Conservation (phyloP, 2,113 vertebrate species). For the Perognathus longimembris region DNA sequence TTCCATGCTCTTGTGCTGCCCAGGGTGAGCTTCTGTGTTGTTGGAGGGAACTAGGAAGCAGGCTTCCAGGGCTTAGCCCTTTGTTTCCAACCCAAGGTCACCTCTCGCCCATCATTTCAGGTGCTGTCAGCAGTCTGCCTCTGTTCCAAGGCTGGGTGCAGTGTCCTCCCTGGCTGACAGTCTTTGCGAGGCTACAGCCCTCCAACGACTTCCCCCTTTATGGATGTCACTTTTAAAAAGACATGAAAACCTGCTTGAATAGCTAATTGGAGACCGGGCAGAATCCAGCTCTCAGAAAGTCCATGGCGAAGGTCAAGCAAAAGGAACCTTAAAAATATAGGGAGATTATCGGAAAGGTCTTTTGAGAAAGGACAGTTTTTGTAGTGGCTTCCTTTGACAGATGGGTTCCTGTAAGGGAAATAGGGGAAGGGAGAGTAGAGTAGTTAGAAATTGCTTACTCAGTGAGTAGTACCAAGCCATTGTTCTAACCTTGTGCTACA, state of each 20-base stretch:
- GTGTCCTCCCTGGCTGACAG: conserved; percentile 12
- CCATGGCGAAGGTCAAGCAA: conserved; percentile 51
- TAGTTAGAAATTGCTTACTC: conserved; percentile 28
- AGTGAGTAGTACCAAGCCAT: not conserved
- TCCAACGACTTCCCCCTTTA: conserved; percentile 24
- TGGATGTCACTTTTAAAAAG: conserved; percentile 55
- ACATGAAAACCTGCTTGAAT: conserved; percentile 56
- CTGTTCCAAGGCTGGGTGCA: conserved; percentile 56
- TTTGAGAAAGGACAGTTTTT: not conserved
- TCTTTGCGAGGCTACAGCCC: conserved; percentile 4
- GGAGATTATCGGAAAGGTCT: conserved; percentile 25
- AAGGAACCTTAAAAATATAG: conserved; percentile 51
- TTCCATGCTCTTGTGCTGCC: conserved; percentile 47
- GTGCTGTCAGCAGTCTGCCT: conserved; percentile 58
- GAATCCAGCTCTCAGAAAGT: conserved; percentile 36
- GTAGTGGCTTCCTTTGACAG: not conserved
- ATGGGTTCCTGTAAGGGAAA: not conserved
- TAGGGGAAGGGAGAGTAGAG: not conserved
- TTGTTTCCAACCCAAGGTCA: conserved; percentile 80
- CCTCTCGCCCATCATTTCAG: conserved; percentile 44
- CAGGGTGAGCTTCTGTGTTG: conserved; percentile 50
- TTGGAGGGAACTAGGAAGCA: conserved; percentile 28
- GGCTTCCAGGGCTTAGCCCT: conserved; percentile 47
- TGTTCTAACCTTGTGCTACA: not conserved
- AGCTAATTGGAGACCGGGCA: conserved; percentile 55